Conservation (phyloP, 2,113 vertebrate species). For the Todiramphus chloris region DNA sequence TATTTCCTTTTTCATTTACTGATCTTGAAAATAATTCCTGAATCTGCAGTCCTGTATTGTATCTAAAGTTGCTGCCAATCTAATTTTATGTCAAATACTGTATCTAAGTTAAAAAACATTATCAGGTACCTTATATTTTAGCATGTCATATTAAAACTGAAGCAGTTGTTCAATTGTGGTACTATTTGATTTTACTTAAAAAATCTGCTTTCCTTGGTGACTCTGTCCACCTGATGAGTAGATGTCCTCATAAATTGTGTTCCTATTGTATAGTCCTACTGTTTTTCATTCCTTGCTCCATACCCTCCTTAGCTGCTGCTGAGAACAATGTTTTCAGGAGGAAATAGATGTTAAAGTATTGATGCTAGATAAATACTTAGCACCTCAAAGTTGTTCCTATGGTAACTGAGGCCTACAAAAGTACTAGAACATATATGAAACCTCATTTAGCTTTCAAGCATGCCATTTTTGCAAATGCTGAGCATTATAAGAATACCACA, state of each 20-base stretch:
- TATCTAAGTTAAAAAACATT: neutral
- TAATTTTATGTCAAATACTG: neutral
- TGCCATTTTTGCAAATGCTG: neutral
- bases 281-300: neutral
- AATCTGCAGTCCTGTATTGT: neutral
- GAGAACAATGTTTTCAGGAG: neutral
- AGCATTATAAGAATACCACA: neutral
- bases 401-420: conserved; percentile 16
- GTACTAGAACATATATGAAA: neutral
- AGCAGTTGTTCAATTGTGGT: neutral
- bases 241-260: neutral
- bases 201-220: neutral
- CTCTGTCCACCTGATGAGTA: neutral
- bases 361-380: conserved; percentile 15
- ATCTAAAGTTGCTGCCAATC: neutral
- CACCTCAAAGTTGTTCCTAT: conserved; percentile 25
- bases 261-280: neutral
- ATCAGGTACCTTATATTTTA: neutral
- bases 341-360: conserved; percentile 28
- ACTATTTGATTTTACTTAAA: neutral
- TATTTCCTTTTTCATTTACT: neutral
- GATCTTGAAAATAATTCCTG: neutral
- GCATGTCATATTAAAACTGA: neutral
- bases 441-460: neutral
- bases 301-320: neutral